Base-by-base conservation (phyloP, 2,113 vertebrate genomes). In the Festucalex cinctus region DNA sequence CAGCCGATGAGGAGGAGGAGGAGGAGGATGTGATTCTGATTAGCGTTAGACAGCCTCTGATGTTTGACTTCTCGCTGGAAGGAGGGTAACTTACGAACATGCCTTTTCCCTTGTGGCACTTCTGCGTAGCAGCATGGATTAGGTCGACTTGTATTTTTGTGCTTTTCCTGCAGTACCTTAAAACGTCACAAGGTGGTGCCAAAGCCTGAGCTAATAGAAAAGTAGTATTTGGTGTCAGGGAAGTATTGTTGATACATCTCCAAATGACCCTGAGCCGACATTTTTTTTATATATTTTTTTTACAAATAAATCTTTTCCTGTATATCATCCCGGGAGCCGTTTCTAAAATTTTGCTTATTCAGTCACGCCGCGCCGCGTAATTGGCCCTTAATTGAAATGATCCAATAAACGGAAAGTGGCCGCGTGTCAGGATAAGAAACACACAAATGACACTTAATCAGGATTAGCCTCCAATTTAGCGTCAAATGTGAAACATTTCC, bases 391-490 rank as follows among this genome's bases (percentile, higher is more conserved):
- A 53, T 53, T 53, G 49, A 53, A 53, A 53, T 53, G 49, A 53
- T 53, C 49, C 49, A 22, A 49, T 49, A 49, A 49, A 9, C 19
- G 48, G 6, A n/a, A n/a, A 19, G 48, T n/a, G 48, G 48, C 20
- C 48, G 48, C 48, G 20, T 46, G 48, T 51, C 20, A 51, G 48
- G 48, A 51, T 51, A 51, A n/a, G n/a, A 53, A 53, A 53, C 61
- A 36, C 60, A 60, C 63, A 77, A 79, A 58, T 69, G 70, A 81
- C 70, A 69, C 56, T 44, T 81, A 44, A 77, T 83, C 79, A 77
- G 71, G 64, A 80, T 81, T 64, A 77, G 57, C 39, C 61, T 46
- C 74, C 28, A 80, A 80, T 82, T 81, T 77, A 73, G 49, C 72
- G 77, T 75, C 64, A 70, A 84, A 71, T 66, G 64, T 37, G 59